Percentiles rank a stretch among this genome's conserved stretches.
Evolutionary conservation across 2,113 vertebrate genomes (phyloP).

Genomic region (Gavia stellata): DNA sequence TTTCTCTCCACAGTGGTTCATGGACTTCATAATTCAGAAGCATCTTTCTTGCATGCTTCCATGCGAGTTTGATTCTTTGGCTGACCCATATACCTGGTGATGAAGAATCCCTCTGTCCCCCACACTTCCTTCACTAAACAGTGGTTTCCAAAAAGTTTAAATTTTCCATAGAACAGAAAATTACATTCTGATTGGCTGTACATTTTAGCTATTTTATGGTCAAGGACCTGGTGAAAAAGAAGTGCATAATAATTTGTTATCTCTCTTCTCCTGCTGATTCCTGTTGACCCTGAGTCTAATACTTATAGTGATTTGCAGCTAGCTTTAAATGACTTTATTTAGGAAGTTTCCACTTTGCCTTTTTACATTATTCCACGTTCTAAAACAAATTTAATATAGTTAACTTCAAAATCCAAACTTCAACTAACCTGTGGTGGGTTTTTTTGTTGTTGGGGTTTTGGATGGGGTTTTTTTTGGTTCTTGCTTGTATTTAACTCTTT

Average conservation of each 20-base stretch:
- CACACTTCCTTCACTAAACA: background rate
- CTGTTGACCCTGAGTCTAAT: background rate
- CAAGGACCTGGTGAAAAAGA: background rate
- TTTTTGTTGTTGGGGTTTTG: background rate
- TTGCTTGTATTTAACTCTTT: accelerated
- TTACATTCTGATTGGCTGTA: background rate
- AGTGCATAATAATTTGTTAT: accelerated
- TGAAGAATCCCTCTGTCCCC: background rate
- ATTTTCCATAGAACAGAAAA: background rate
- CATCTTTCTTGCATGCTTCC: background rate
- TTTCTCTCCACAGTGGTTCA: background rate
- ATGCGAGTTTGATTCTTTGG: background rate
- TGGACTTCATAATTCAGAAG: background rate
- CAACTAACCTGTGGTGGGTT: accelerated
- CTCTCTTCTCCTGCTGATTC: accelerated
- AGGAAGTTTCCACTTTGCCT: background rate
- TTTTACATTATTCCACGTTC: background rate
- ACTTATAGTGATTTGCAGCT: background rate
- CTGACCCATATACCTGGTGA: background rate
- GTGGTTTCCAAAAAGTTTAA: background rate
- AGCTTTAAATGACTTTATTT: background rate
- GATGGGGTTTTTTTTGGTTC: accelerated
- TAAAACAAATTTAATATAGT: background rate
- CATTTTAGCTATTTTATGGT: background rate
- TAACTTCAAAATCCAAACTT: background rate